Conservation (phyloP, 2,888 invertebrate genomes). For the Dyspetes luteomarginatus region DNA sequence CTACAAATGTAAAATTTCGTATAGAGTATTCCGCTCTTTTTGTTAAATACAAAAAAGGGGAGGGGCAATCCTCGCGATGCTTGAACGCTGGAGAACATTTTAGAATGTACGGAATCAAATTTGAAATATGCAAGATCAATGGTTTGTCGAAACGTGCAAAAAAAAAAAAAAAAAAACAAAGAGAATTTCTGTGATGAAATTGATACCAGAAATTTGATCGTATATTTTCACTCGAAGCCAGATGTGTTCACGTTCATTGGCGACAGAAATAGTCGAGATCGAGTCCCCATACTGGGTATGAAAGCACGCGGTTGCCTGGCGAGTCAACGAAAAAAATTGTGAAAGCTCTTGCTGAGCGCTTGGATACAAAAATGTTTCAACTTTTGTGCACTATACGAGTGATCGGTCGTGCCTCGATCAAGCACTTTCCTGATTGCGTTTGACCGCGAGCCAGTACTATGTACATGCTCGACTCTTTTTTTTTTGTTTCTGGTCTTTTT, state of each 20-base stretch:
- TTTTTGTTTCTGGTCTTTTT: slow-evolving; percentile 15
- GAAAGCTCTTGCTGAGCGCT: slow-evolving; percentile 63
- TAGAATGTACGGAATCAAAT: no score
- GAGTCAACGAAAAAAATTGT: slow-evolving; percentile 2
- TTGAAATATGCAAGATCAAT: no score
- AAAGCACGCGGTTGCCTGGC: background rate
- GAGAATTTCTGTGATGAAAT: no score
- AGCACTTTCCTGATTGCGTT: slow-evolving; percentile 74
- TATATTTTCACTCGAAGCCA: background rate
- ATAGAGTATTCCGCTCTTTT: no score
- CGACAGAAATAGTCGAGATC: background rate
- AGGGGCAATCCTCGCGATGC: no score
- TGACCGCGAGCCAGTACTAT: slow-evolving; percentile 59
- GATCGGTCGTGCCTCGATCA: slow-evolving; percentile 66
- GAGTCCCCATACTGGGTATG: background rate
- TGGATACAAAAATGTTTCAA: slow-evolving; percentile 72
- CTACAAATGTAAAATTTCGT: no score
- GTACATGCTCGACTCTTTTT: background rate
- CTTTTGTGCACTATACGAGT: slow-evolving; percentile 57
- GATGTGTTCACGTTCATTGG: background rate
- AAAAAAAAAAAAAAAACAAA: no score
- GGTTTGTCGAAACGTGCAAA: no score
- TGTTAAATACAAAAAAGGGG: no score
- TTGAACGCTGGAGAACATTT: no score
- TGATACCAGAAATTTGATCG: no score